phyloP scores from a whole-genome alignment of 2,888 invertebrate genomes.

The Syritta pipiens region DNA sequence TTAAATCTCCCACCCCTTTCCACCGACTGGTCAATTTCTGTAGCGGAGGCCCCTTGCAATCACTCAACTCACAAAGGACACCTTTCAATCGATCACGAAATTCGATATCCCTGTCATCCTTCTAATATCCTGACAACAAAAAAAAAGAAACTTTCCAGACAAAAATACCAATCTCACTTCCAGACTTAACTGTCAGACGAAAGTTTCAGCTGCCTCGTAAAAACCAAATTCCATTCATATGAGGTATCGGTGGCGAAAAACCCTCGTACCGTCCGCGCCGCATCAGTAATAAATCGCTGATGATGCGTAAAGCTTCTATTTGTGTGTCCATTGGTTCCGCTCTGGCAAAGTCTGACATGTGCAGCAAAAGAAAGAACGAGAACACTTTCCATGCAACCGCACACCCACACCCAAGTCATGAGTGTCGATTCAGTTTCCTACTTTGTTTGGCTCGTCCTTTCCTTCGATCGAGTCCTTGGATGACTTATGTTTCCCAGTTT shows the following conservation, averaged over 20 bases:
- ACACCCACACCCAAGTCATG: constrained; percentile 10
- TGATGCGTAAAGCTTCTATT: constrained; percentile 67
- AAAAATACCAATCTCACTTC: background rate
- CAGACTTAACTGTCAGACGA: constrained; percentile 12
- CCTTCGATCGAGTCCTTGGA: constrained; percentile 53
- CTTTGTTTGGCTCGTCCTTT: constrained; percentile 49
- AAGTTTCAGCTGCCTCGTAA: constrained; percentile 1
- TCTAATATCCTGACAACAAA: background rate
- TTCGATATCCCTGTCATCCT: too few species aligned
- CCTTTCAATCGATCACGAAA: too few species aligned
- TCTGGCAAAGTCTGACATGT: constrained; percentile 51
- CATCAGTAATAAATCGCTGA: constrained; percentile 60
- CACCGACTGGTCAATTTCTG: too few species aligned
- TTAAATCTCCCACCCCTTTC: too few species aligned
- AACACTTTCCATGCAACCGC: constrained; percentile 22
- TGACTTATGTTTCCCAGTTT: constrained; percentile 65
- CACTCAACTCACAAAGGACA: too few species aligned
- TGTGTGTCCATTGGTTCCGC: constrained; percentile 66
- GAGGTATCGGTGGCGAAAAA: constrained; percentile 13
- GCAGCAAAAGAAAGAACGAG: constrained; percentile 55
- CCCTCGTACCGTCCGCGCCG: constrained; percentile 14
- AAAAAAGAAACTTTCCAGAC: background rate
- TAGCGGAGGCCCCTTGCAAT: too few species aligned
- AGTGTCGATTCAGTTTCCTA: constrained; percentile 50
- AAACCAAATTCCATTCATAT: constrained; percentile 37